phyloP scores from a whole-genome alignment of 2,888 invertebrate genomes.

The Rhaphigaster nebulosa region DNA sequence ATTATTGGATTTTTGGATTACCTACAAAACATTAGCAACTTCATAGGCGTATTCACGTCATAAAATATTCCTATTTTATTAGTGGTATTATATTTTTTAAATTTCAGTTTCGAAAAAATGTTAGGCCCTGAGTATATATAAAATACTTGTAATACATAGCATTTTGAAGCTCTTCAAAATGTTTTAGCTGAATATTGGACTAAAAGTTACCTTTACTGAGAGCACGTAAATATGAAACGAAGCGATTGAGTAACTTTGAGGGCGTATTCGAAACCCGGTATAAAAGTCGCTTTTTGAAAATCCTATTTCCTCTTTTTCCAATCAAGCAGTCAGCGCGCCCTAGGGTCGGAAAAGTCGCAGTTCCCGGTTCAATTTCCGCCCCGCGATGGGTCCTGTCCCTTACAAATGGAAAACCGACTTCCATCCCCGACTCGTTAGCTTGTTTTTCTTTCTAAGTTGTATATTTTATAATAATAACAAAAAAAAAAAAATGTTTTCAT shows the following conservation, averaged over 20 bases:
- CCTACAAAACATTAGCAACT: too few relatives aligned
- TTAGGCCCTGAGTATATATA: too few relatives aligned
- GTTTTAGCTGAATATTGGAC: too few relatives aligned
- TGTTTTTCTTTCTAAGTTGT: neutral
- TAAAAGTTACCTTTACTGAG: too few relatives aligned
- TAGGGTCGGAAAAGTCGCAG: neutral
- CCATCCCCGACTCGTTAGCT: neutral
- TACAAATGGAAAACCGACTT: constrained; percentile 4
- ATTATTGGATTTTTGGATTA: too few relatives aligned
- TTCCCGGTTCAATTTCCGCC: constrained; percentile 27
- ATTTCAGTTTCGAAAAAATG: too few relatives aligned
- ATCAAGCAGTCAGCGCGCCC: neutral
- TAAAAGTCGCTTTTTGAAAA: constrained; percentile 26
- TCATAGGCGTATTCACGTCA: too few relatives aligned
- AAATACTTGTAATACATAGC: too few relatives aligned
- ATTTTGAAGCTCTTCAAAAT: too few relatives aligned
- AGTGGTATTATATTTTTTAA: too few relatives aligned
- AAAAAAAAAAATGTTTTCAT: neutral
- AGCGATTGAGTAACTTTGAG: neutral
- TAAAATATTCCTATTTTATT: too few relatives aligned
- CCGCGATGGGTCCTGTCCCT: neutral
- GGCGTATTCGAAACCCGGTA: neutral
- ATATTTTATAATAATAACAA: neutral
- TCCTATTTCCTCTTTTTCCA: neutral
- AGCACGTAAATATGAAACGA: neutral